phyloP scores from a whole-genome alignment of 1,140 invertebrate species.

The Grapholita molesta region DNA sequence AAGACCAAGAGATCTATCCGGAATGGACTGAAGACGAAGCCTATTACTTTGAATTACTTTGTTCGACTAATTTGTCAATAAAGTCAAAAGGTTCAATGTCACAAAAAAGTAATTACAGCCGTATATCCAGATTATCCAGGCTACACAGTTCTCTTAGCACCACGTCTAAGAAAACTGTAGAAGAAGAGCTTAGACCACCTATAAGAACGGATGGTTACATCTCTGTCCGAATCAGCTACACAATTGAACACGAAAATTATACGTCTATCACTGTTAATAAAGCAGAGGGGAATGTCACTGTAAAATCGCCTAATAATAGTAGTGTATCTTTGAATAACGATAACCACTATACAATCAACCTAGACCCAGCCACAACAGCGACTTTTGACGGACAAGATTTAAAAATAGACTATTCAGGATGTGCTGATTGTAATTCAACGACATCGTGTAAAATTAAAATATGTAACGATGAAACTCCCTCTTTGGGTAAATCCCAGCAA shows the following conservation, averaged over 20 bases:
- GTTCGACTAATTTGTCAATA: conserved; percentile 25
- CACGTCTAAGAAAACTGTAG: conserved; percentile 30
- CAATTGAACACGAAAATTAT: conserved; percentile 77
- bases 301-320: conserved; percentile 58
- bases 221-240: conserved; percentile 70
- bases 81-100: conserved; percentile 45
- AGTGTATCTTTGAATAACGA: conserved; percentile 41
- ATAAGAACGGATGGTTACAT: conserved; percentile 67
- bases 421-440: conserved; percentile 43
- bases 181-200: conserved; percentile 27
- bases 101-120: conserved; percentile 37
- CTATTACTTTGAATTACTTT: conserved; percentile 43
- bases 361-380: conserved; percentile 48
- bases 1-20: conserved; percentile 62
- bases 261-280: conserved; percentile 73
- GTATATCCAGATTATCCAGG: background rate
- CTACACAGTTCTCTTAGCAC: background rate
- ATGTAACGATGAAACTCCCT: conserved; percentile 38
- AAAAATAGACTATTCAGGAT: conserved; percentile 46
- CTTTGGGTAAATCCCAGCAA: conserved; percentile 33
- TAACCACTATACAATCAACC: conserved; percentile 47
- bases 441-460: conserved; percentile 53
- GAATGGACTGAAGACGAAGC: conserved; percentile 60
- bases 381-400: conserved; percentile 52
- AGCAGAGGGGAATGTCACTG: conserved; percentile 44